phyloP scores from a whole-genome alignment of 2,888 invertebrate genomes.

The Drosophila mercatorum region DNA sequence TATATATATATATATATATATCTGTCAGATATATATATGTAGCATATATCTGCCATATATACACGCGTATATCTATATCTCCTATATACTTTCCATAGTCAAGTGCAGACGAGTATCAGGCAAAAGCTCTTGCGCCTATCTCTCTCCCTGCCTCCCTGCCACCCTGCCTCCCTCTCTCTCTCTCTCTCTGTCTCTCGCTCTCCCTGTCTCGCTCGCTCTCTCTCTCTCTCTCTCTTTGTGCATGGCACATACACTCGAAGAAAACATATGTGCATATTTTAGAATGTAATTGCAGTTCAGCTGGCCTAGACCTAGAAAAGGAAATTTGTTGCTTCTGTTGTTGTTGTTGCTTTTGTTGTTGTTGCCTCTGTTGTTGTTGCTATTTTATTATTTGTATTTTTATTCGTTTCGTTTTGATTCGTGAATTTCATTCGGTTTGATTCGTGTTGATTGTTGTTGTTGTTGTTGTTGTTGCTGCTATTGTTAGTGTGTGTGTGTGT shows the following conservation, averaged over 20 bases:
- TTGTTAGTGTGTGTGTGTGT: neutral
- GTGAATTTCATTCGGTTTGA: conserved; percentile 32
- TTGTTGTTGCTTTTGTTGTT: conserved; percentile 16
- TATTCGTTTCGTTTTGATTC: conserved; percentile 45
- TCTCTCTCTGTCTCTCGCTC: neutral
- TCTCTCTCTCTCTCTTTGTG: neutral
- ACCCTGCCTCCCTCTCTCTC: neutral
- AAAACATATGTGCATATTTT: conserved; percentile 73
- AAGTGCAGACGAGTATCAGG: neutral
- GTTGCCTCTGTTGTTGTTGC: conserved; percentile 79
- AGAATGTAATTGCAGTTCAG: conserved; percentile 82
- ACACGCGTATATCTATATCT: conserved; percentile 3
- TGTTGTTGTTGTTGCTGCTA: conserved; percentile 3
- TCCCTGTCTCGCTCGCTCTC: neutral
- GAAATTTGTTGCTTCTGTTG: conserved; percentile 65
- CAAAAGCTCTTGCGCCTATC: conserved; percentile 1
- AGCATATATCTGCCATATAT: neutral
- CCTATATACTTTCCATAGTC: conserved; percentile 3
- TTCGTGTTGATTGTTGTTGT: conserved; percentile 16
- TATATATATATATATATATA: neutral
- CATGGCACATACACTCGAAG: conserved; percentile 11
- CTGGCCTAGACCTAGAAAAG: conserved; percentile 85
- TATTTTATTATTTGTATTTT: conserved; percentile 79
- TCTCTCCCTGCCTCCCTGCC: conserved; percentile 1
- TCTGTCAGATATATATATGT: neutral